phyloP scores from a whole-genome alignment of 1,140 invertebrate species.

The Sipha flava region DNA sequence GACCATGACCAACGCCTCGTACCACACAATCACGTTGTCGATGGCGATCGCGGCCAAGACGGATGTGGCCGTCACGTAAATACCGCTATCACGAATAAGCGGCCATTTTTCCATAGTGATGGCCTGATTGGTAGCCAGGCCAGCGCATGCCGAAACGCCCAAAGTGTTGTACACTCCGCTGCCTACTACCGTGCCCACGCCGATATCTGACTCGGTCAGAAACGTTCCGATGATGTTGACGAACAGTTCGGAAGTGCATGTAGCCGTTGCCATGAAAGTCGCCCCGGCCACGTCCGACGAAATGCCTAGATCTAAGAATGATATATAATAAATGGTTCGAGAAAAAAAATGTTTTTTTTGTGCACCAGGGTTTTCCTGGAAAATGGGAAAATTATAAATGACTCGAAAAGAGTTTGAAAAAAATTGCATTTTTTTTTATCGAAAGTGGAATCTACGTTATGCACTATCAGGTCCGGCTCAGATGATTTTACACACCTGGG shows the following conservation, averaged over 20 bases:
- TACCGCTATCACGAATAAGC: conserved; percentile 70
- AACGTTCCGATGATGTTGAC: conserved; percentile 52
- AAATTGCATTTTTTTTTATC: too few species aligned
- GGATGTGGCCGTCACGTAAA: conserved; percentile 68
- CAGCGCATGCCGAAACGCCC: conserved; percentile 59
- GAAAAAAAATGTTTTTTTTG: too few species aligned
- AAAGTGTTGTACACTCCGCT: conserved; percentile 64
- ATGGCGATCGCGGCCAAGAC: conserved; percentile 66
- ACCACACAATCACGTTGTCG: conserved; percentile 71
- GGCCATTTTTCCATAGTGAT: conserved; percentile 66
- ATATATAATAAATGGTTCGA: too few species aligned
- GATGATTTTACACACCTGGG: too few species aligned
- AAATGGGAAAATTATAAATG: too few species aligned
- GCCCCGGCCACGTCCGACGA: conserved; percentile 56
- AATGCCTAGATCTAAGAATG: conserved; percentile 45
- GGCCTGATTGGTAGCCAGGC: conserved; percentile 55
- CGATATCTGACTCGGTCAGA: conserved; percentile 52
- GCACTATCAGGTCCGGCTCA: too few species aligned
- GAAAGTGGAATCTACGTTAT: too few species aligned
- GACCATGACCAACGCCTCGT: conserved; percentile 61
- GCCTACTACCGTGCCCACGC: conserved; percentile 58
- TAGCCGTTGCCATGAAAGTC: conserved; percentile 58
- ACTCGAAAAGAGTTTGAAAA: too few species aligned
- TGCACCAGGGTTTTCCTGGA: too few species aligned
- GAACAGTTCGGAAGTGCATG: conserved; percentile 55